phyloP scores from a whole-genome alignment of 2,888 invertebrate species.

The Magallana nippona region DNA sequence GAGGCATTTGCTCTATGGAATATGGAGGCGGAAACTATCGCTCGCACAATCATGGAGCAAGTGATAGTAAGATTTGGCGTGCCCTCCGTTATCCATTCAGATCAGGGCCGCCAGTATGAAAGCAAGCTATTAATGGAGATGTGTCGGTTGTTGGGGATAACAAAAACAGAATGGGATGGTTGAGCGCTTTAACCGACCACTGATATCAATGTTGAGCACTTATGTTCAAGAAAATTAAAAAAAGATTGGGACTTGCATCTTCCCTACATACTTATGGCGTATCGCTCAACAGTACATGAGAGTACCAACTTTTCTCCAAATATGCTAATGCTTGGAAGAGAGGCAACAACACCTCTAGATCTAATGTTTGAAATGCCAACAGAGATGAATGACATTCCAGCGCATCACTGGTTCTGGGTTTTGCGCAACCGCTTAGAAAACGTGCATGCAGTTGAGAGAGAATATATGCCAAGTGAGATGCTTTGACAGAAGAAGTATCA shows the following conservation, averaged over 20 bases:
- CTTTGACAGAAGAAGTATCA: conserved; percentile 46
- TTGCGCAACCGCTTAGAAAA: conserved; percentile 48
- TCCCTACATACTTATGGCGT: conserved; percentile 53
- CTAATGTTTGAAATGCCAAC: too few species aligned
- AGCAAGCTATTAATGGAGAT: background rate
- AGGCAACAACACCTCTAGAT: too few species aligned
- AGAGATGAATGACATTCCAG: too few species aligned
- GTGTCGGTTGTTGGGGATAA: too few species aligned
- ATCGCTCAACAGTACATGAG: conserved; percentile 48
- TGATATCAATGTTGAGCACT: conserved; percentile 48
- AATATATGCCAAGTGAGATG: conserved; percentile 32
- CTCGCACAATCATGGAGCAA: background rate
- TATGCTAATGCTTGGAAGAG: too few species aligned
- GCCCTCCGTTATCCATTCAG: background rate
- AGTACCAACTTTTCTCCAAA: too few species aligned
- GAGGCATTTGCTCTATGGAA: background rate
- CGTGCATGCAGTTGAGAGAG: conserved; percentile 39
- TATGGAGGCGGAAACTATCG: conserved; percentile 9
- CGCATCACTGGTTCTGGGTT: conserved; percentile 49
- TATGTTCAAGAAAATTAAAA: conserved; percentile 43
- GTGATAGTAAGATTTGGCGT: conserved; percentile 4
- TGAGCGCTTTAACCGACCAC: conserved; percentile 38
- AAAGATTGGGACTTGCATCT: conserved; percentile 40
- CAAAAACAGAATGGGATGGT: conserved; percentile 33
- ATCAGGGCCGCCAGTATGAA: background rate